phyloP scores from a whole-genome alignment of 2,797 vertebrate genomes.

The Denticeps clupeoides region DNA sequence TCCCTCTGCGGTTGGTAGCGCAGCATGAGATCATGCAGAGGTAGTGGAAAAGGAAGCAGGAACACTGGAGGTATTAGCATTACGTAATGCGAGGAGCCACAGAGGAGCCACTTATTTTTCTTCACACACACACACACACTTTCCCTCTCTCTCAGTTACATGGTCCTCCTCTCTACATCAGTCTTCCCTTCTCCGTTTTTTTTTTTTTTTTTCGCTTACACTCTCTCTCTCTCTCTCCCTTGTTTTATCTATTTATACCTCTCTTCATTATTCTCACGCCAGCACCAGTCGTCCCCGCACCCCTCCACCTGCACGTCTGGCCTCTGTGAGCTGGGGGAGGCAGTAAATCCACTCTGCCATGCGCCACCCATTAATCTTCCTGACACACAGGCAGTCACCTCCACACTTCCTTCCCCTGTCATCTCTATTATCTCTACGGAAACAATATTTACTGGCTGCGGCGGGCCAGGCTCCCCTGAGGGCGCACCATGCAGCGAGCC shows the following conservation, averaged over 20 bases:
- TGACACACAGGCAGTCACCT: constrained; percentile 49
- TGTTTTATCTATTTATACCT: constrained; percentile 7
- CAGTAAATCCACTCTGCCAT: constrained; percentile 18
- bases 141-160: background rate
- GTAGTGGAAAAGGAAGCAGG: background rate
- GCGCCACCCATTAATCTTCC: constrained; percentile 43
- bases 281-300: constrained; percentile 15
- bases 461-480: constrained; percentile 10
- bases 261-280: constrained; percentile 4
- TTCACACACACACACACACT: background rate
- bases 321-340: too few species aligned
- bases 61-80: constrained; percentile 4
- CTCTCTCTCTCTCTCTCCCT: background rate
- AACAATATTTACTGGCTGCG: constrained; percentile 30
- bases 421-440: constrained; percentile 33
- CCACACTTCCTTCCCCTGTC: constrained; percentile 26
- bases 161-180: constrained; percentile 1
- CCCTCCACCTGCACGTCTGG: background rate
- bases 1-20: background rate
- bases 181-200: background rate
- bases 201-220: background rate
- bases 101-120: constrained; percentile 2
- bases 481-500: background rate
- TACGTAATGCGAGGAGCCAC: constrained; percentile 1
- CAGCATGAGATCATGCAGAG: background rate